These are phyloP conservation scores for Poecilobothrus nobilitatus DNA, from an alignment of 2,888 invertebrate species.

Conservation along the genomic window DNA sequence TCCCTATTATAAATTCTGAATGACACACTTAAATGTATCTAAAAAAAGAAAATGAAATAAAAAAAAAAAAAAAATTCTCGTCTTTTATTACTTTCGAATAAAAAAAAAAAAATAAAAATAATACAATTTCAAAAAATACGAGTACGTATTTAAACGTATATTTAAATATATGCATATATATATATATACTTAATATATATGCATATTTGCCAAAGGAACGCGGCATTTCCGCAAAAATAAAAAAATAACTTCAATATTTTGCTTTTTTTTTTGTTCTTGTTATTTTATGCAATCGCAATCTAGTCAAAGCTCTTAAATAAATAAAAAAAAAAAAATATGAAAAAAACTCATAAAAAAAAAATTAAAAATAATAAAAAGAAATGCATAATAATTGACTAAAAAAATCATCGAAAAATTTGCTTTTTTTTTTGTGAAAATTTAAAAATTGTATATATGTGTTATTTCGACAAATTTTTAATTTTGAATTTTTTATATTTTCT, in stretches of 20 bases:
- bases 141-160: too few relatives aligned
- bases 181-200: too few relatives aligned
- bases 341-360: too few relatives aligned
- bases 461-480: too few relatives aligned
- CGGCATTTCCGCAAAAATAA: slow-evolving; percentile 1
- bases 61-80: background rate
- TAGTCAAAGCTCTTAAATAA: slow-evolving; percentile 4
- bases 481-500: too few relatives aligned
- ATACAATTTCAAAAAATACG: too few relatives aligned
- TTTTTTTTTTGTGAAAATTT: too few relatives aligned
- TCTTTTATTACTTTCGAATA: background rate
- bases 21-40: background rate
- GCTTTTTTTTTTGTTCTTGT: background rate
- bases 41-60: background rate
- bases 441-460: too few relatives aligned
- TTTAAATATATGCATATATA: too few relatives aligned
- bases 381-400: background rate
- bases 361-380: background rate
- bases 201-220: background rate
- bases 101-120: too few relatives aligned
- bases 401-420: background rate
- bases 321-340: background rate
- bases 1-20: background rate
- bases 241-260: background rate
- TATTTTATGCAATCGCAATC: background rate